Conservation (phyloP, 2,888 invertebrate genomes). For the Volucella zonaria region DNA sequence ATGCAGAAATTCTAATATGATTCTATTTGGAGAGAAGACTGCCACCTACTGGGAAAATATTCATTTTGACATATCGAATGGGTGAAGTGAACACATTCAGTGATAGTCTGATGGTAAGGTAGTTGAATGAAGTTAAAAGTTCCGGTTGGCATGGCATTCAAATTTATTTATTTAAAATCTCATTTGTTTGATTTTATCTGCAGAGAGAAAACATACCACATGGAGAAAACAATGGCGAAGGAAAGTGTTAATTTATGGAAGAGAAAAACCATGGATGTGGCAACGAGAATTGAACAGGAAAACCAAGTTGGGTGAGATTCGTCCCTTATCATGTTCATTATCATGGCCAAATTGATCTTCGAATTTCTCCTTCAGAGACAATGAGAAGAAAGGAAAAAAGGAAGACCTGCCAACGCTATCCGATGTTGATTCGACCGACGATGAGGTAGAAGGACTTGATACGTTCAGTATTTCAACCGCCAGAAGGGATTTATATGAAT, state of each 20-base stretch:
- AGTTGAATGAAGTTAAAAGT: not conserved
- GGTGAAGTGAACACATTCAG: slow-evolving; percentile 47
- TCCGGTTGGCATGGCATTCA: slow-evolving; percentile 57
- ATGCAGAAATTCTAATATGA: slow-evolving; percentile 60
- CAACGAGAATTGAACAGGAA: slow-evolving; percentile 73
- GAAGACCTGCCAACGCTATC: slow-evolving; percentile 37
- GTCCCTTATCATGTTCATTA: too few species aligned
- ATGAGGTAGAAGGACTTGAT: slow-evolving; percentile 57
- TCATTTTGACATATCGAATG: slow-evolving; percentile 36
- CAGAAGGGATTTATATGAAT: slow-evolving; percentile 32
- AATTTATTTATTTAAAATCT: slow-evolving; percentile 42
- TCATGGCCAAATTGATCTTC: not conserved
- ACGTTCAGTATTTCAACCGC: slow-evolving; percentile 41
- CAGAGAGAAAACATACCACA: not conserved
- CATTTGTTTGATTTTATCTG: not conserved
- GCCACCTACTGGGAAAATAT: slow-evolving; percentile 45
- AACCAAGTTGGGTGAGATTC: slow-evolving; percentile 11
- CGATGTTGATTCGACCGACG: slow-evolving; percentile 58
- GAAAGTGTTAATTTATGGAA: not conserved
- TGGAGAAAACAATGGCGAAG: not conserved
- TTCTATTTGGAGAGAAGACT: not conserved
- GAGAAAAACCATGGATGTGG: slow-evolving; percentile 51
- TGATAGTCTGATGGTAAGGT: slow-evolving; percentile 12
- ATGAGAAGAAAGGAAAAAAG: not conserved
- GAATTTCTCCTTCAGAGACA: too few species aligned